Evolutionary conservation across 2,888 invertebrate species (phyloP).

Genomic region (Mythimna albipuncta): DNA sequence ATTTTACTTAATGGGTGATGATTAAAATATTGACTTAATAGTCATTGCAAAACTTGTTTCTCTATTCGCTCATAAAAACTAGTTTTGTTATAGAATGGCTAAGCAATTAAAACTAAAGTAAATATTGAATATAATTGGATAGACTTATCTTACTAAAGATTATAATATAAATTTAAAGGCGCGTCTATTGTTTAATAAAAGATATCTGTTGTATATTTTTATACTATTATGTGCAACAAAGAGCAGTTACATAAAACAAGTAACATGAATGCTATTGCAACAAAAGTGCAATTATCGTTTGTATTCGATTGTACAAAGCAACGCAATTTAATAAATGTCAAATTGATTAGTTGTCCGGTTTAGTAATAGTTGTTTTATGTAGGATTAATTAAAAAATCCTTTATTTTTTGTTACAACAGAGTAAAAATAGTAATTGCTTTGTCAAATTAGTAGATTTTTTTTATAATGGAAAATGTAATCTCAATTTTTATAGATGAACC

Average conservation of each 20-base stretch:
- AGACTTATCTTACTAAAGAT: not conserved
- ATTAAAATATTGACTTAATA: conserved; percentile 1
- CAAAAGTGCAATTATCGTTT: conserved; percentile 41
- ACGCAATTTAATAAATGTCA: conserved; percentile 47
- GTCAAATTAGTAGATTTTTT: too few relatives aligned
- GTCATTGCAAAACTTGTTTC: conserved; percentile 10
- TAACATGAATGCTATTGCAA: conserved; percentile 33
- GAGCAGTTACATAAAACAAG: conserved; percentile 38
- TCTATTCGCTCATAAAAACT: not conserved
- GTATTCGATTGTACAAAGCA: conserved; percentile 10
- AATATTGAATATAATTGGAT: not conserved
- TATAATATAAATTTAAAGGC: not conserved
- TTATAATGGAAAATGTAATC: too few relatives aligned
- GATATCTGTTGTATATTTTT: conserved; percentile 10
- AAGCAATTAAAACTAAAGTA: not conserved
- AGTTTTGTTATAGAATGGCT: not conserved
- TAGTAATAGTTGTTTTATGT: conserved; percentile 16
- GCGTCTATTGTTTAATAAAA: not conserved
- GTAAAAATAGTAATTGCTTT: too few relatives aligned
- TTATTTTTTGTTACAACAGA: too few relatives aligned
- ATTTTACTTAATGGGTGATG: conserved; percentile 19
- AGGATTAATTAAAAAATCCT: not conserved
- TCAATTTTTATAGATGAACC: too few relatives aligned
- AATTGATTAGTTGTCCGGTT: conserved; percentile 32
- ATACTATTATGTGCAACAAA: conserved; percentile 24